These are phyloP conservation scores for Sphaeramia orbicularis DNA, from an alignment of 2,797 vertebrate genomes.

Conservation along the genomic window DNA sequence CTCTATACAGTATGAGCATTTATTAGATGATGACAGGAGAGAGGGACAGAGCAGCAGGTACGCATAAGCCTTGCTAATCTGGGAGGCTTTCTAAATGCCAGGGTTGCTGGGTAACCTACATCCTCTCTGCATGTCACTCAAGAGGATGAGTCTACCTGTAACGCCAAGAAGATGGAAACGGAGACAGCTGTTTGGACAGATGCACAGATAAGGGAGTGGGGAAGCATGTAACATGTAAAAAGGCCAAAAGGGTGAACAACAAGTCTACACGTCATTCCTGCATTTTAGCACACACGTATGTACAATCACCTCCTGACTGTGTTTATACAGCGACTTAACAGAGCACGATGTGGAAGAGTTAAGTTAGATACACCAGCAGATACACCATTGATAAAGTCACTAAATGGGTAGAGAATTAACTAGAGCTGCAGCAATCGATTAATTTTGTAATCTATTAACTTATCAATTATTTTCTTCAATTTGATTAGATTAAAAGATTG, in stretches of 20 bases:
- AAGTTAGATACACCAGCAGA: conserved; percentile 30
- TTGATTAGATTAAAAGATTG: background rate
- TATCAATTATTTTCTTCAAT: no score
- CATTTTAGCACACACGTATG: background rate
- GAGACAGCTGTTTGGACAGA: conserved; percentile 30
- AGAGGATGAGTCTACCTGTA: conserved; percentile 46
- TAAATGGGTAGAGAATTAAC: background rate
- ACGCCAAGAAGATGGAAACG: background rate
- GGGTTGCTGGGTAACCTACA: conserved; percentile 64
- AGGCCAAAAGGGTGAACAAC: background rate
- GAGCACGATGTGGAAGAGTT: conserved; percentile 19
- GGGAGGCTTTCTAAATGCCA: conserved; percentile 45
- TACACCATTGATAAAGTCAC: conserved; percentile 39
- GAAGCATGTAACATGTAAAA: conserved; percentile 20
- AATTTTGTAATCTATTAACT: no score
- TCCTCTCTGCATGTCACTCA: conserved; percentile 30
- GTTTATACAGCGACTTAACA: conserved; percentile 30
- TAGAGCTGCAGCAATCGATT: no score
- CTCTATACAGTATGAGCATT: conserved; percentile 17
- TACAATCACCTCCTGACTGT: conserved; percentile 12
- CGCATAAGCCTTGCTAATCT: conserved; percentile 67
- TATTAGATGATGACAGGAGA: conserved; percentile 48
- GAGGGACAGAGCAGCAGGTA: conserved; percentile 45
- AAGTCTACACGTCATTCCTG: background rate
- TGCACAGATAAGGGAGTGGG: conserved; percentile 20